Base-by-base conservation (phyloP, 2,888 invertebrate genomes). In the Lapara coniferarum region DNA sequence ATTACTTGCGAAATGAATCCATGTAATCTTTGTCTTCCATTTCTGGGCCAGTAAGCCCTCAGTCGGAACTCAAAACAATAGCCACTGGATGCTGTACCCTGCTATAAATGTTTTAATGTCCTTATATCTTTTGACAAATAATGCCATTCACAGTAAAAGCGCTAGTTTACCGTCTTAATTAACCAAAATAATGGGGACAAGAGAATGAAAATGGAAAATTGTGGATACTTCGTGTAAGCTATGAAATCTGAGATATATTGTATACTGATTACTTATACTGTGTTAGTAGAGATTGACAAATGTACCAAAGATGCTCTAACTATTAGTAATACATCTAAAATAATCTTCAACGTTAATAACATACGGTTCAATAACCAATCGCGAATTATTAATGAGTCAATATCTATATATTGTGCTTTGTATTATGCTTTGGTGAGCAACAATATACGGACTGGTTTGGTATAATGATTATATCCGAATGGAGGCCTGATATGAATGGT, bases 391-490 rank as follows among this genome's bases (percentile, higher is more conserved):
- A 46, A 46, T 19, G 63, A 46, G 13, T 46, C 46, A 63, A 63
- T 46, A 63, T 10, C 6, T 46, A 46, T 59, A 51, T 46, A 16
- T 59, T 44, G 6, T 46, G 10, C n/a, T 55, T 37, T 8, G 53
- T n/a, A 10, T 55, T 55, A 49, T 46, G 63, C 6, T 49, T 46
- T 16, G 10, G 46, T 63, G 12, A 63, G 46, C 63, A 19, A 25
- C 63, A 49, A 16, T 63, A 63, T 49, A 19, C 19, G 19, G 13
- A 16, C 13, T 13, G 71, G 73, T 72, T 75, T 81, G 84, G 85
- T 83, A 84, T 83, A 81, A 83, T 81, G 82, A 87, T 84, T 81
- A 82, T 82, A 84, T 84, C 80, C 75, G 79, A 78, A 77, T 80
- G 77, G 74, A 71, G 70, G 73, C 72, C 58, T 52, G 76, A 75